Evolutionary conservation across 1,140 invertebrate species (phyloP).

Genomic region (Globodera rostochiensis): DNA sequence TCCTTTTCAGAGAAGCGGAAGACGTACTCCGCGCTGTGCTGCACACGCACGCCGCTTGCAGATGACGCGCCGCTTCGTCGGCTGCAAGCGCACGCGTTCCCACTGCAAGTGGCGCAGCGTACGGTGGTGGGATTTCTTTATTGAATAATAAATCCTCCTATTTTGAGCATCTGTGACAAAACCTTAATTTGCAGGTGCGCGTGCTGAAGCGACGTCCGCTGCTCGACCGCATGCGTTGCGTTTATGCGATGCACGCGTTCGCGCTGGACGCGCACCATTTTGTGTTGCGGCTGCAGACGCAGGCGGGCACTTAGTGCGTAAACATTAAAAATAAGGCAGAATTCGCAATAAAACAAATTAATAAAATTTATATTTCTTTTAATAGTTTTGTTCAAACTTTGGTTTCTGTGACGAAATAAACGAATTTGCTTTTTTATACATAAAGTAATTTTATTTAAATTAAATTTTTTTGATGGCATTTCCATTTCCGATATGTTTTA

Average conservation of each 20-base stretch:
- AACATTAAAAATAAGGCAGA: conserved; percentile 24
- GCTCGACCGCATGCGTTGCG: conserved; percentile 54
- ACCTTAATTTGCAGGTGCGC: conserved; percentile 21
- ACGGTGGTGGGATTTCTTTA: conserved; percentile 50
- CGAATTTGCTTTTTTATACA: too few species aligned
- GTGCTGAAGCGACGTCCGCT: conserved; percentile 62
- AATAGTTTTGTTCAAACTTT: neutral
- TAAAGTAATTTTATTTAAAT: neutral
- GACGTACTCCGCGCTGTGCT: conserved; percentile 61
- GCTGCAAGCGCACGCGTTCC: conserved; percentile 39
- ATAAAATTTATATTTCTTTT: conserved; percentile 7
- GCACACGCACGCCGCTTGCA: conserved; percentile 45
- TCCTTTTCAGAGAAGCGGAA: conserved; percentile 58
- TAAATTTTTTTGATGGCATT: neutral
- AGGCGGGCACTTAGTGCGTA: neutral
- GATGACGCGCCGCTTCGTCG: conserved; percentile 37
- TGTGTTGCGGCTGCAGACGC: conserved; percentile 11
- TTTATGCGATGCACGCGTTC: conserved; percentile 50
- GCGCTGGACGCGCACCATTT: conserved; percentile 57
- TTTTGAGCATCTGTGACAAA: too few species aligned
- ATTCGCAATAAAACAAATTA: neutral
- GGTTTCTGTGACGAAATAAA: too few species aligned
- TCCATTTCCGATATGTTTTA: neutral
- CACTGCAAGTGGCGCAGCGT: conserved; percentile 57
- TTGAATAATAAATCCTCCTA: too few species aligned